Evolutionary conservation across 2,113 vertebrate genomes (phyloP).

Genomic region (Trinectes maculatus): DNA sequence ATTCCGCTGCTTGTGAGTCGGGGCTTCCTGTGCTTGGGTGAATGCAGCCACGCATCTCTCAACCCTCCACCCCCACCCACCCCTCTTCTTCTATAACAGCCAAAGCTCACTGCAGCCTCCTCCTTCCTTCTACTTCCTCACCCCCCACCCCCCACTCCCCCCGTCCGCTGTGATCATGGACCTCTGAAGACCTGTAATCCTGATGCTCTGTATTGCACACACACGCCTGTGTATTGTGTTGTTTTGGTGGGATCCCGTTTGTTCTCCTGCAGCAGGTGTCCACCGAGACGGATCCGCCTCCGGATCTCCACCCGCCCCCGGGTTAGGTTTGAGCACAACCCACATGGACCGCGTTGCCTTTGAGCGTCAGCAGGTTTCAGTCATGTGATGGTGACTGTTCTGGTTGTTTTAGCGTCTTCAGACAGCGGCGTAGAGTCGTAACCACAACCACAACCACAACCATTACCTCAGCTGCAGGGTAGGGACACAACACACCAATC

Average conservation of each 20-base stretch:
- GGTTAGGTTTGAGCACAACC: slow-evolving; percentile 39
- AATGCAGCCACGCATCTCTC: slow-evolving; percentile 61
- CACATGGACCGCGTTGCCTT: slow-evolving; percentile 42
- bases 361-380: slow-evolving; percentile 18
- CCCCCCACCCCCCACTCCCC: slow-evolving; percentile 8
- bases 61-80: neutral
- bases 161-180: slow-evolving; percentile 51
- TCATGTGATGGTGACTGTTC: neutral
- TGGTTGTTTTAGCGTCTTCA: slow-evolving; percentile 36
- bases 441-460: too few species aligned
- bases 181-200: slow-evolving; percentile 27
- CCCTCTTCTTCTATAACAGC: slow-evolving; percentile 25
- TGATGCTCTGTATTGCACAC: slow-evolving; percentile 20
- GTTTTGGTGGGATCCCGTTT: slow-evolving; percentile 37
- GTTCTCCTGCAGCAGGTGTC: slow-evolving; percentile 38
- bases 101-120: slow-evolving; percentile 56
- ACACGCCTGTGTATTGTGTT: slow-evolving; percentile 25
- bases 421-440: too few species aligned
- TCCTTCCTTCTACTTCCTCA: slow-evolving; percentile 11
- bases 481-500: too few species aligned
- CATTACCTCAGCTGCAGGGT: neutral
- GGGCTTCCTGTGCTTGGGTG: slow-evolving; percentile 58
- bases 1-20: slow-evolving; percentile 52
- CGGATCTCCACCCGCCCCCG: too few species aligned
- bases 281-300: too few species aligned